A percentile compares a stretch with the other conserved stretches of the same genome.
phyloP scores from a whole-genome alignment of 1,140 invertebrate species.

The Anadara kagoshimensis region DNA sequence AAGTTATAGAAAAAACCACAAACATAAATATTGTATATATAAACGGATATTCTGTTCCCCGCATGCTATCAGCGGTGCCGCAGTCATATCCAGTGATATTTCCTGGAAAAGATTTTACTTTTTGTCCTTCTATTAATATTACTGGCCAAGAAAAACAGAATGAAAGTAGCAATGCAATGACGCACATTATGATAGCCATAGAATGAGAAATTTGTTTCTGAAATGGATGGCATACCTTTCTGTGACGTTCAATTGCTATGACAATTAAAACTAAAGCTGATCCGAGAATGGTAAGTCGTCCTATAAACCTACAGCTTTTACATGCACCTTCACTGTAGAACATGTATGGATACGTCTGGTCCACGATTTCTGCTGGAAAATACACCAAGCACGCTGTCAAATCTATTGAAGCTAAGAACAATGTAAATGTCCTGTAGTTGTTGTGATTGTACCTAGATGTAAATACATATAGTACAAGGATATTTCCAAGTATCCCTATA shows the following conservation, averaged over 20 bases:
- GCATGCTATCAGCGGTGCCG: conserved; percentile 26
- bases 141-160: conserved; percentile 35
- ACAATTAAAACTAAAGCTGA: conserved; percentile 40
- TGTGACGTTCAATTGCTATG: conserved; percentile 33
- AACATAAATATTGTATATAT: conserved; percentile 31
- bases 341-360: conserved; percentile 38
- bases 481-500: too few relatives aligned
- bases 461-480: too few relatives aligned
- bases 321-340: conserved; percentile 37
- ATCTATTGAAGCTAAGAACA: conserved; percentile 32
- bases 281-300: conserved; percentile 30
- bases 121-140: conserved; percentile 34
- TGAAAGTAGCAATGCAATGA: conserved; percentile 15
- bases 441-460: too few relatives aligned
- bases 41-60: conserved; percentile 31
- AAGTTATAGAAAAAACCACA: conserved; percentile 25
- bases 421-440: too few relatives aligned
- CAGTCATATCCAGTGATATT: conserved; percentile 42
- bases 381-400: conserved; percentile 28
- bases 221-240: conserved; percentile 35
- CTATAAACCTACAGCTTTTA: conserved; percentile 31
- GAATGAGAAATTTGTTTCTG: conserved; percentile 14
- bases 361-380: conserved; percentile 34
- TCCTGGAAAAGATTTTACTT: conserved; percentile 18
- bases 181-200: conserved; percentile 19